These are phyloP conservation scores for Rhinogobio ventralis DNA, from an alignment of 2,797 vertebrate species.

Conservation along the genomic window DNA sequence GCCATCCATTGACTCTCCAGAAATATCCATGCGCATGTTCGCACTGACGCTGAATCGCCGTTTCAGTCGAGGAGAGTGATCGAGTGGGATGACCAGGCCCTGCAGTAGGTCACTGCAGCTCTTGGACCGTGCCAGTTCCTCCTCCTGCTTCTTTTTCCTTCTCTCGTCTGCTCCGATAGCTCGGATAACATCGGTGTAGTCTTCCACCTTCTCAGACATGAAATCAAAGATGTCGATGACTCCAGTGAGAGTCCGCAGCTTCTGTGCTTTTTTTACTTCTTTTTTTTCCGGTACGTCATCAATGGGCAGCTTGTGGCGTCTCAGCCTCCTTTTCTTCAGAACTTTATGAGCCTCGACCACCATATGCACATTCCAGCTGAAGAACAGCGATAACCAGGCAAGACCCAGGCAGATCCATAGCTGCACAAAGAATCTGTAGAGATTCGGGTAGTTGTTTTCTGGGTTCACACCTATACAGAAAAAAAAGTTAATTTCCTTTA, in stretches of 20 bases:
- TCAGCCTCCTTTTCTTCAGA: conserved; percentile 89
- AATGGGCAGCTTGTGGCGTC: conserved; percentile 77
- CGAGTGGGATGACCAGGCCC: conserved; percentile 73
- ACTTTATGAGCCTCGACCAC: conserved; percentile 95
- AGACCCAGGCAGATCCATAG: conserved; percentile 96
- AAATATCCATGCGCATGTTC: conserved; percentile 69
- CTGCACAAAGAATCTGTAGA: conserved; percentile 91
- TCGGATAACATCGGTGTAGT: conserved; percentile 93
- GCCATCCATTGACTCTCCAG: conserved; percentile 68
- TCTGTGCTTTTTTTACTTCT: conserved; percentile 53
- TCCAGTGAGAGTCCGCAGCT: conserved; percentile 61
- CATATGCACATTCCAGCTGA: conserved; percentile 99
- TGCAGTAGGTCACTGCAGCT: conserved; percentile 74
- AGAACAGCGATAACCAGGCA: conserved; percentile 98
- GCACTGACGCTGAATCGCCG: conserved; percentile 78
- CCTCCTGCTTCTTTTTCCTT: conserved; percentile 59
- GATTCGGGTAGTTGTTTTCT: conserved; percentile 81
- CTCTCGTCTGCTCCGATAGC: conserved; percentile 80
- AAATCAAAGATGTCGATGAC: conserved; percentile 92
- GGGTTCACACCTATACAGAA: conserved; percentile 87
- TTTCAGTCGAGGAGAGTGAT: conserved; percentile 73
- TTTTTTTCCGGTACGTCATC: conserved; percentile 72
- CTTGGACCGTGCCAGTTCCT: conserved; percentile 72
- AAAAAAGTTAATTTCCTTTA: not conserved
- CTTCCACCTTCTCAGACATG: conserved; percentile 88